phyloP scores from a whole-genome alignment of 2,113 vertebrate species.

The Dasyornis broadbenti region DNA sequence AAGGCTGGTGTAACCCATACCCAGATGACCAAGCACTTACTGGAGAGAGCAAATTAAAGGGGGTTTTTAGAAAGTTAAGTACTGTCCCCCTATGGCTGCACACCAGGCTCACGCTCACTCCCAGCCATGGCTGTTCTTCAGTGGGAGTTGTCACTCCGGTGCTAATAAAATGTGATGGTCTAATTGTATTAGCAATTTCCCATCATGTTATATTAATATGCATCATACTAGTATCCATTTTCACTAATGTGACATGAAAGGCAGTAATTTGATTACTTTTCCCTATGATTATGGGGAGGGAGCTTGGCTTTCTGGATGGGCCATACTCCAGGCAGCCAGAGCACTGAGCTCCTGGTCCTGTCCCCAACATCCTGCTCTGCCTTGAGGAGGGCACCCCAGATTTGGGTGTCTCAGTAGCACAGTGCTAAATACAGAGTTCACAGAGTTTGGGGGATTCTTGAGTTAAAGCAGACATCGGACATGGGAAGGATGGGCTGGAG shows the following conservation, averaged over 20 bases:
- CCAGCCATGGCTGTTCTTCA: slow-evolving; percentile 1
- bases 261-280: slow-evolving; percentile 77
- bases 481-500: slow-evolving; percentile 10
- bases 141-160: slow-evolving; percentile 58
- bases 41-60: not conserved
- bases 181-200: slow-evolving; percentile 81
- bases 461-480: not conserved
- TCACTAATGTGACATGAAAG: slow-evolving; percentile 79
- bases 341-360: rapidly evolving
- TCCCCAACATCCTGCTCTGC: not conserved
- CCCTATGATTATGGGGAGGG: slow-evolving; percentile 25
- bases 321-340: not conserved
- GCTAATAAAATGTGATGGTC: slow-evolving; percentile 78
- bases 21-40: not conserved
- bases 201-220: slow-evolving; percentile 80
- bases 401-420: not conserved
- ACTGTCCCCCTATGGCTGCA: not conserved
- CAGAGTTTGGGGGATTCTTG: not conserved
- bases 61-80: not conserved
- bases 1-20: not conserved
- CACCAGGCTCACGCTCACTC: not conserved
- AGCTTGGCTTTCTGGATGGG: slow-evolving; percentile 13
- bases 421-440: not conserved
- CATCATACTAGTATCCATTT: slow-evolving; percentile 75
- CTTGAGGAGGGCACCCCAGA: not conserved